phyloP scores from a whole-genome alignment of 2,113 vertebrate species.

The Periophthalmus modestus region DNA sequence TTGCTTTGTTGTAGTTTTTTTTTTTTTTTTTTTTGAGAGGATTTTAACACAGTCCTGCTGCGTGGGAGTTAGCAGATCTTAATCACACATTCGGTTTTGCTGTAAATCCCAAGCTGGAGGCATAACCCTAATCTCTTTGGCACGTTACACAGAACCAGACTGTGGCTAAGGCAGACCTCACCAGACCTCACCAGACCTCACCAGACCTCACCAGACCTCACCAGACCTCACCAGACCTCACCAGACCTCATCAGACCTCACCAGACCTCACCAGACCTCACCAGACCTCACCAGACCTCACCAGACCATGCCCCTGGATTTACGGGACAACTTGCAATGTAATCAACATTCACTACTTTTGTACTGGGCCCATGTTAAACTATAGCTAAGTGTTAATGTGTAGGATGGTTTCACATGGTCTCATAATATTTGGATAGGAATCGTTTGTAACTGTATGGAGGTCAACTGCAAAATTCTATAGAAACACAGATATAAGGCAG shows the following conservation, averaged over 20 bases:
- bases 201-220: constrained; percentile 35
- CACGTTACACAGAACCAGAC: constrained; percentile 55
- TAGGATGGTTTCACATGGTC: neutral
- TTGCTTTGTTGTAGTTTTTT: neutral
- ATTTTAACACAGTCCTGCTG: constrained; percentile 11
- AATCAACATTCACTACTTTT: constrained; percentile 15
- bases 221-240: constrained; percentile 26
- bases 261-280: constrained; percentile 4
- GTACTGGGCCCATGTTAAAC: constrained; percentile 13
- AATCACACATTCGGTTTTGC: constrained; percentile 55
- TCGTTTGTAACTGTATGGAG: too few relatives aligned
- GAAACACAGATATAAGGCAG: too few relatives aligned
- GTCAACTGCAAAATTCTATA: too few relatives aligned
- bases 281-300: constrained; percentile 15
- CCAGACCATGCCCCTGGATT: constrained; percentile 51
- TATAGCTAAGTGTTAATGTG: too few relatives aligned
- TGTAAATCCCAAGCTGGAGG: constrained; percentile 52
- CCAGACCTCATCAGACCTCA: too few relatives aligned
- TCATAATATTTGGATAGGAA: neutral
- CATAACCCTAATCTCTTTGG: constrained; percentile 61
- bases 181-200: constrained; percentile 27
- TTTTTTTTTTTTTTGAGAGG: too few relatives aligned
- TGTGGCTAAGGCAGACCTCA: constrained; percentile 28
- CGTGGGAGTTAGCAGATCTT: constrained; percentile 52
- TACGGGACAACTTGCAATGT: constrained; percentile 36